Base-by-base conservation (phyloP, 2,888 invertebrate species). In the Ornithoptera priamus region DNA sequence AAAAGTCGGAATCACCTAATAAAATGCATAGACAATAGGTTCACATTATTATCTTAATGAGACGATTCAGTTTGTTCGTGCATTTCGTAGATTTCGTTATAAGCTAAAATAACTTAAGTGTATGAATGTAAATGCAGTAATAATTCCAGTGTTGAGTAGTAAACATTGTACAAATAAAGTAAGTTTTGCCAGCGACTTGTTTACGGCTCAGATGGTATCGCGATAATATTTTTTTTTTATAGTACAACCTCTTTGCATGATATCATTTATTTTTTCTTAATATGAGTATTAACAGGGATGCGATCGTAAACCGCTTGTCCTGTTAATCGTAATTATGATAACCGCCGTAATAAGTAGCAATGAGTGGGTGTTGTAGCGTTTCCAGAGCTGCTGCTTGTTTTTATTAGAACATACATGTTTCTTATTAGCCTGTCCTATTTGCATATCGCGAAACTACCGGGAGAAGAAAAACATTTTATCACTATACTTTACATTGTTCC, bases 1-100 rank as follows among this genome's bases (percentile, higher is more conserved):
- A 71, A 75, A 74, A 73, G 69, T 72, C 69, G 72, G 67, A 71
- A 74, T 74, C 72, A 76, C 73, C 75, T 74, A 74, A 74, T 75
- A 72, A 76, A 77, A 74, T 67, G 69, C 69, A 73, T 71, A 68
- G 66, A 73, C 73, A 75, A 74, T 74, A 72, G 72, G 73, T 75
- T 77, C 72, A 72, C 73, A 70, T 74, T 75, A 68, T 67, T 69
- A 73, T 62, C 53, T 22, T 63, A 65, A 72, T 67, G 72, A 74
- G 73, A 72, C 72, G 53, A 62, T 67, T 66, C 70, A 71, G 76
- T 73, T 53, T 72, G 70, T 72, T 72, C 69, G 61, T 70, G 68
- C 60, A 61, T 67, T 69, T 70, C 70, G 70, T 66, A 62, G 62
- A 65, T 62, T 62, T 66, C 50, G 70, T 70, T 58, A 53, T 70